A percentile compares a stretch with the other conserved stretches of the same genome.
Evolutionary conservation across 2,888 invertebrate genomes (phyloP).

Genomic region (Xestia c-nigrum): DNA sequence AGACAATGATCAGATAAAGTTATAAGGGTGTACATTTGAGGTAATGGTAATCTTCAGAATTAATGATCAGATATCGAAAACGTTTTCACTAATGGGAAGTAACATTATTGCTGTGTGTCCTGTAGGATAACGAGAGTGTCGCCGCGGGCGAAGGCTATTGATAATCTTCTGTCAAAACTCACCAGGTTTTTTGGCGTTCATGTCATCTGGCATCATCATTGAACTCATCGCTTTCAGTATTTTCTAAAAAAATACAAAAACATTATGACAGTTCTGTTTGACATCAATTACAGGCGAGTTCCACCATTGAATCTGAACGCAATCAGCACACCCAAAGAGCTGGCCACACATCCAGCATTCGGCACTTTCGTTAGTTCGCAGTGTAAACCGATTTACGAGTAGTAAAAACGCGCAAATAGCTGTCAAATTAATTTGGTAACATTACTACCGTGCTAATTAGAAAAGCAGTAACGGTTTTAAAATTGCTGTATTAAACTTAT

Average conservation of each 20-base stretch:
- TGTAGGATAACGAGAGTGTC: not conserved
- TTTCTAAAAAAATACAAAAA: not conserved
- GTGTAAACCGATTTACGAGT: too few relatives aligned
- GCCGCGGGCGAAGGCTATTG: not conserved
- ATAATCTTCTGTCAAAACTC: not conserved
- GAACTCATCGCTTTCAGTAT: conserved; percentile 2
- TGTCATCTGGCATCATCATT: not conserved
- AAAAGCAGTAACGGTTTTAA: too few relatives aligned
- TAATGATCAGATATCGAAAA: not conserved
- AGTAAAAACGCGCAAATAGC: too few relatives aligned
- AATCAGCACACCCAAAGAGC: not conserved
- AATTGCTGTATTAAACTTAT: too few relatives aligned
- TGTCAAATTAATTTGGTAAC: too few relatives aligned
- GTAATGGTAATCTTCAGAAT: not conserved
- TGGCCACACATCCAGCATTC: too few relatives aligned
- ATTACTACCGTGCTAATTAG: too few relatives aligned
- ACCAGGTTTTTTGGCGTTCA: not conserved
- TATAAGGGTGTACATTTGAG: too few relatives aligned
- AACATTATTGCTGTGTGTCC: not conserved
- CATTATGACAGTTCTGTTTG: not conserved
- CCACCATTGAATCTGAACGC: not conserved
- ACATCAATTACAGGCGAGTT: not conserved
- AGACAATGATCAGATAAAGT: not conserved
- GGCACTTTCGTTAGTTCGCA: too few relatives aligned
- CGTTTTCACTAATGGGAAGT: not conserved